phyloP scores from a whole-genome alignment of 1,140 invertebrate genomes.

The Bombus fervidus region DNA sequence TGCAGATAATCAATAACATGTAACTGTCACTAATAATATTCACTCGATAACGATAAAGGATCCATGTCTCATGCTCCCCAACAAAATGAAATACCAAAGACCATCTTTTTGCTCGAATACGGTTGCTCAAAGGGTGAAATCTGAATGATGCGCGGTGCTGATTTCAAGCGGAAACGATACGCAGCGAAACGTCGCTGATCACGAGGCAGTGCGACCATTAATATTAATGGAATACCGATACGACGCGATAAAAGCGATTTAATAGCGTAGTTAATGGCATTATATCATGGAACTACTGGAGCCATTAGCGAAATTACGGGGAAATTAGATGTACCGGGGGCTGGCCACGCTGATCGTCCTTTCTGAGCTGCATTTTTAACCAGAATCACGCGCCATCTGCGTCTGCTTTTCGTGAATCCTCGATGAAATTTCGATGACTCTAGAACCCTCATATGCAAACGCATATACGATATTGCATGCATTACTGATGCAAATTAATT shows the following conservation, averaged over 20 bases:
- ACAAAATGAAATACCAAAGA: background rate
- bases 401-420: background rate
- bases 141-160: background rate
- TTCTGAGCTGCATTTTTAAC: constrained; percentile 20
- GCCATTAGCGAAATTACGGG: constrained; percentile 62
- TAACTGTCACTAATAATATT: no score
- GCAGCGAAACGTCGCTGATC: constrained; percentile 43
- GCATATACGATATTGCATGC: background rate
- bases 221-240: constrained; percentile 67
- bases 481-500: constrained; percentile 23
- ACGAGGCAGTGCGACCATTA: constrained; percentile 42
- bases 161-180: background rate
- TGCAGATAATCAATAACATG: no score
- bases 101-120: background rate
- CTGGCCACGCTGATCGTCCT: background rate
- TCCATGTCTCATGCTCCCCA: background rate
- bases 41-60: no score
- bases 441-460: no score
- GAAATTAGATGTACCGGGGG: constrained; percentile 48
- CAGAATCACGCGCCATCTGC: no score
- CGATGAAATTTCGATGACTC: constrained; percentile 3
- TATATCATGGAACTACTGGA: constrained; percentile 54
- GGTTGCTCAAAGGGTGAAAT: background rate
- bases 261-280: constrained; percentile 64
- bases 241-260: constrained; percentile 64